Conservation (phyloP, 2,888 invertebrate species). For the Phalangium opilio region DNA sequence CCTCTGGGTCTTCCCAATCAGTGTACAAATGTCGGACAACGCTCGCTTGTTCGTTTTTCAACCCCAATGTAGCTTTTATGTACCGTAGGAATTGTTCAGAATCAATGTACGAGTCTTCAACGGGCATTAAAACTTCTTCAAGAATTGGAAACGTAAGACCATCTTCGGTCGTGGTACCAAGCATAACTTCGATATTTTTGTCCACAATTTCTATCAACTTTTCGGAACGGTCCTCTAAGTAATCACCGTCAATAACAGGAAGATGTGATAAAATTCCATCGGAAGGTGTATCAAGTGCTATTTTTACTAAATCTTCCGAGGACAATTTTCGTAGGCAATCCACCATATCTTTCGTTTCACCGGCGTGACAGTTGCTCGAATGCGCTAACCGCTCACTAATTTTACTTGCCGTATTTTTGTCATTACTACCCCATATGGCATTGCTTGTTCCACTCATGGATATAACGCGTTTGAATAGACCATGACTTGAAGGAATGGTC, state of each 20-base stretch:
- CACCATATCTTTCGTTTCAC: not conserved
- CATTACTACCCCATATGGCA: constrained; percentile 35
- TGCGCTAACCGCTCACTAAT: not conserved
- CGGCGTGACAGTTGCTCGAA: not conserved
- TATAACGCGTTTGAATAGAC: constrained; percentile 37
- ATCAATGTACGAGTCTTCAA: too few relatives aligned
- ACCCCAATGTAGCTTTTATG: too few relatives aligned
- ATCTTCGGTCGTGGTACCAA: too few relatives aligned
- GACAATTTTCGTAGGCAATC: not conserved
- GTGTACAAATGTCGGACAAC: too few relatives aligned
- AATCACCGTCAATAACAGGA: not conserved
- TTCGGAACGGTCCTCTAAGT: not conserved
- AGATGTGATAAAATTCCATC: not conserved
- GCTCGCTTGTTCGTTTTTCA: too few relatives aligned
- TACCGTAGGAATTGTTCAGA: too few relatives aligned
- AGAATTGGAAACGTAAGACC: too few relatives aligned
- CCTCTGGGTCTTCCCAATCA: too few relatives aligned
- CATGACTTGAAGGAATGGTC: constrained; percentile 26
- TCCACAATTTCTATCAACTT: too few relatives aligned
- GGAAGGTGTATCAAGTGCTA: not conserved
- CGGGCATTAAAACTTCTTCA: too few relatives aligned
- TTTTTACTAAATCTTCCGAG: not conserved
- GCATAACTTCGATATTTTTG: too few relatives aligned
- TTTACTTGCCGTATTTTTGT: not conserved
- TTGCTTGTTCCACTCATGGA: constrained; percentile 39